These are phyloP conservation scores for Otolemur garnettii DNA, from an alignment of 2,113 vertebrate species.

Conservation along the genomic window DNA sequence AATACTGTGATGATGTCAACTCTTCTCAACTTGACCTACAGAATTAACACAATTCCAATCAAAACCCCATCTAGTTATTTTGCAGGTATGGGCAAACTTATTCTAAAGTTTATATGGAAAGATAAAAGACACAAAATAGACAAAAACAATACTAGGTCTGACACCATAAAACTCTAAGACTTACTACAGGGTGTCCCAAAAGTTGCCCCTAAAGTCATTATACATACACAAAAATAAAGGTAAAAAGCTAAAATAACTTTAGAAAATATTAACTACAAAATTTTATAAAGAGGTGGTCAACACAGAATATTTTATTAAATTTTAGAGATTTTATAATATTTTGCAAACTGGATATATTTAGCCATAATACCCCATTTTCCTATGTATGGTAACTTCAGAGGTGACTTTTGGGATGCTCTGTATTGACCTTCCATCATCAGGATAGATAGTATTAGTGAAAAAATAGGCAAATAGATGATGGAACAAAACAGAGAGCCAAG, in stretches of 20 bases:
- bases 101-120: neutral
- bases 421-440: neutral
- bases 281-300: too few relatives aligned
- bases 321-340: too few relatives aligned
- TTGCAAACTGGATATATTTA: too few relatives aligned
- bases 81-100: neutral
- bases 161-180: neutral
- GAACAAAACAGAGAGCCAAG: neutral
- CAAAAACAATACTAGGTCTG: neutral
- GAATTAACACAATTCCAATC: neutral
- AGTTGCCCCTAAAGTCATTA: too few relatives aligned
- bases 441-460: neutral
- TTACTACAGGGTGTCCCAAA: neutral
- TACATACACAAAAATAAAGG: too few relatives aligned
- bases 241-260: too few relatives aligned
- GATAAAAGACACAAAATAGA: neutral
- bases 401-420: too few relatives aligned
- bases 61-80: neutral
- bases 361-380: too few relatives aligned
- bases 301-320: too few relatives aligned
- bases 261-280: too few relatives aligned
- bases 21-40: neutral
- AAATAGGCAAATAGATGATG: neutral
- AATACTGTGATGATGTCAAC: neutral
- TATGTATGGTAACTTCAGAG: too few relatives aligned